Base-by-base conservation (phyloP, 2,797 vertebrate genomes). In the Neosalanx taihuensis region DNA sequence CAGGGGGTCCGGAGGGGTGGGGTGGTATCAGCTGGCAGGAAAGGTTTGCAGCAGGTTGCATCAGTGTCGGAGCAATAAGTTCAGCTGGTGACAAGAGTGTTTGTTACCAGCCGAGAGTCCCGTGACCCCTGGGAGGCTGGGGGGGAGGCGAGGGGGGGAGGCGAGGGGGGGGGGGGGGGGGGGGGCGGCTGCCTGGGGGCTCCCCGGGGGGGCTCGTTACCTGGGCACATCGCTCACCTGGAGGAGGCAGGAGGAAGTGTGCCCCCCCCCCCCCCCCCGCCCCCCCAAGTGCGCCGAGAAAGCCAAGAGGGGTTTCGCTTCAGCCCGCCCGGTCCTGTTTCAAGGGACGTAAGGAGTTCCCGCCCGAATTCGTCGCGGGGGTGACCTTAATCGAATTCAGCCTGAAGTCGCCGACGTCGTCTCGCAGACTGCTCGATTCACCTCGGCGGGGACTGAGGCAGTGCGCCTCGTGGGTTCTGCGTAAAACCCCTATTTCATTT, bases 21-120 rank as follows among this genome's bases (percentile, higher is more conserved):
- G 46, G 13, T 9, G 51, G 37, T 1, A 58, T 57, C 75, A 84
- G 79, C 75, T 78, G 66, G 66, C 72, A 77, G 87, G 86, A 90
- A 41, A 79, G 23, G 58, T 92, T 93, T 92, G 87, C 92, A 88
- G 70, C 6, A 33, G 85, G 82, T 93, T 93, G 91, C 92, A 88
- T 93, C 92, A 93, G 78, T 69, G 63, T 46, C 51, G 7, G 23
- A 31, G 61, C 58, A 20, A 66, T 60, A 68, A 77, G 76, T 76
- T 79, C 76, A 81, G 67, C 75, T 82, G 79, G 80, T 75, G 67
- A 53, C 72, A 12, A 67, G 23, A 26, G 26, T 69, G 41, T 71
- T 70, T 74, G 77, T 76, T 61, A 77, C 76, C 74, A 80, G 77
- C 78, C 71, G 2, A 3, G 60, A 31, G 73, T 81, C 76, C 74